phyloP scores from a whole-genome alignment of 2,797 vertebrate genomes.

The Semaprochilodus insignis region DNA sequence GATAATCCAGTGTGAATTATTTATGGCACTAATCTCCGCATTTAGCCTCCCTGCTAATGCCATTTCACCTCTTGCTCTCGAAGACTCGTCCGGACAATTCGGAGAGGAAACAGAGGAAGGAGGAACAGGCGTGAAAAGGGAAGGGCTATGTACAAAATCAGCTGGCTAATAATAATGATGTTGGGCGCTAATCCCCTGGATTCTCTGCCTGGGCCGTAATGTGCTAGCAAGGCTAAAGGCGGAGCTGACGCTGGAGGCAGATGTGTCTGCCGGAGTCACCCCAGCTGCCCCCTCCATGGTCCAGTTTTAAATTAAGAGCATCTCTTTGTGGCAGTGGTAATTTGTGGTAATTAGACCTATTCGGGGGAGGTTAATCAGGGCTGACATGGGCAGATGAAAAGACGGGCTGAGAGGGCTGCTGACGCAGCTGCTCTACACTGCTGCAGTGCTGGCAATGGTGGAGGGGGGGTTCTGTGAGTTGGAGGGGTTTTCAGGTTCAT shows the following conservation, averaged over 20 bases:
- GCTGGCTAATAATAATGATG: conserved; percentile 33
- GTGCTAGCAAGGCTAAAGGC: conserved; percentile 11
- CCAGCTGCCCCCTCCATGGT: conserved; percentile 36
- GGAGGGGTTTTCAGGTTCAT: background rate
- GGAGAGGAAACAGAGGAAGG: background rate
- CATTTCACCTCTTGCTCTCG: conserved; percentile 45
- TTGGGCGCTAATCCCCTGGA: conserved; percentile 5
- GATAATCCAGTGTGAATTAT: conserved; percentile 57
- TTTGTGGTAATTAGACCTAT: conserved; percentile 85
- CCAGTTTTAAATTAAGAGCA: conserved; percentile 49
- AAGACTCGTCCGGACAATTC: background rate
- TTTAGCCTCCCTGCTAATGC: conserved; percentile 39
- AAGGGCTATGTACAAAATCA: background rate
- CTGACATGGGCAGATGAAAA: conserved; percentile 59
- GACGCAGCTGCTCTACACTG: conserved; percentile 38
- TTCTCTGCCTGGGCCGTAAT: background rate
- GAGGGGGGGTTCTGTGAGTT: conserved; percentile 6
- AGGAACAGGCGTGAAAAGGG: background rate
- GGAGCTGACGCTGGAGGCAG: conserved; percentile 20
- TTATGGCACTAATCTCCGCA: conserved; percentile 56
- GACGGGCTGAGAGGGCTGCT: conserved; percentile 27
- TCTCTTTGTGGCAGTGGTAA: conserved; percentile 75
- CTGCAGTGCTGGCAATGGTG: conserved; percentile 32
- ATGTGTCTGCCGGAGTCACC: conserved; percentile 24
- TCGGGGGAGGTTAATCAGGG: conserved; percentile 80